A percentile compares a stretch with the other conserved stretches of the same genome.
phyloP scores from a whole-genome alignment of 2,113 vertebrate genomes.

The Octodon degus region DNA sequence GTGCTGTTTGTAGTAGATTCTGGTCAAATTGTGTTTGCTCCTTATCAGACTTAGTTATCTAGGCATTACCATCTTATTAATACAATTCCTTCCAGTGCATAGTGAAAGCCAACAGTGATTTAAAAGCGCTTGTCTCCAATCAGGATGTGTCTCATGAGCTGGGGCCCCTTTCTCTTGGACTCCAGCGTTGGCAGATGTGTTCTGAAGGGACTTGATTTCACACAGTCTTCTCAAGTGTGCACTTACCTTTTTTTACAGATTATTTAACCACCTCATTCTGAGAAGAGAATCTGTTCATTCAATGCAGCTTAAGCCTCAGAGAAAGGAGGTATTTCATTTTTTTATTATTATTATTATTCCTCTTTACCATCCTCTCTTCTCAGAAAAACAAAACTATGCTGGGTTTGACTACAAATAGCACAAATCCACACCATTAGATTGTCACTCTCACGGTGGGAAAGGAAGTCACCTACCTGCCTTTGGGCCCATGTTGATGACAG shows the following conservation, averaged over 20 bases:
- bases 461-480: background rate
- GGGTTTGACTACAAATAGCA: constrained; percentile 13
- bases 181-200: constrained; percentile 53
- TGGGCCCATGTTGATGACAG: background rate
- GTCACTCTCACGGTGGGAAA: background rate
- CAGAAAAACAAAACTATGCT: constrained; percentile 23
- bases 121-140: constrained; percentile 80
- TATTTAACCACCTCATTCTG: constrained; percentile 42
- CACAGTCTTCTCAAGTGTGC: constrained; percentile 59
- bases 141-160: constrained; percentile 72
- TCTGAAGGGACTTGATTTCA: constrained; percentile 65
- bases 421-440: background rate
- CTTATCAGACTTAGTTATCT: constrained; percentile 67
- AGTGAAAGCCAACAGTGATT: constrained; percentile 47
- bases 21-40: constrained; percentile 68
- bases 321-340: background rate
- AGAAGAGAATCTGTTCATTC: constrained; percentile 45
- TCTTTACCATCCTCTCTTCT: background rate
- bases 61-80: constrained; percentile 79
- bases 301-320: constrained; percentile 31
- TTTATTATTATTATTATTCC: background rate
- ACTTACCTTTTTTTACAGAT: constrained; percentile 28
- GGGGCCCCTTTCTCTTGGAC: constrained; percentile 1
- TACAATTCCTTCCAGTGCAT: constrained; percentile 69
- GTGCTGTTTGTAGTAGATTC: constrained; percentile 79